These are phyloP conservation scores for Oxytorus armatus DNA, from an alignment of 2,888 invertebrate genomes.

Conservation along the genomic window DNA sequence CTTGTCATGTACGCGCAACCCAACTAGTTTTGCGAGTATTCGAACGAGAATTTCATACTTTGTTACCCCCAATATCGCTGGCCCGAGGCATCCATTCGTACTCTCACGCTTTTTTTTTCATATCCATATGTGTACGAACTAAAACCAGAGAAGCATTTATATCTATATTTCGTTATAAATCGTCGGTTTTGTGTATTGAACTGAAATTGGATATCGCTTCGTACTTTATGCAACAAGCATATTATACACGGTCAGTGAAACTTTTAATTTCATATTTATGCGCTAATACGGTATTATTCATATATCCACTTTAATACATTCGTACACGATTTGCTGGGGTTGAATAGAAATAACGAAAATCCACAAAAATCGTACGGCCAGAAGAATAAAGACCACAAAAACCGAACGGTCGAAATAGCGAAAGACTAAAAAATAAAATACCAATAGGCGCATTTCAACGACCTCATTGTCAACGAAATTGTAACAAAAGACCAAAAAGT, in stretches of 20 bases:
- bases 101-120: neutral
- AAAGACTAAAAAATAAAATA: too few relatives aligned
- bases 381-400: too few relatives aligned
- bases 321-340: too few relatives aligned
- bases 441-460: too few relatives aligned
- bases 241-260: slow-evolving; percentile 3
- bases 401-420: too few relatives aligned
- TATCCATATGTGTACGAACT: slow-evolving; percentile 7
- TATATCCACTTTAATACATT: neutral
- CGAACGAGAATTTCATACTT: slow-evolving; percentile 54
- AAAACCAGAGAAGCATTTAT: slow-evolving; percentile 1
- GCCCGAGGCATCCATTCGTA: slow-evolving; percentile 44
- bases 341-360: too few relatives aligned
- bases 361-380: too few relatives aligned
- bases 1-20: slow-evolving; percentile 23
- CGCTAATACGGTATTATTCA: neutral
- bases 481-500: too few relatives aligned
- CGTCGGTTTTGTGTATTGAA: neutral
- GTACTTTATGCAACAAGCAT: neutral
- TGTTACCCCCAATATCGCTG: slow-evolving; percentile 29
- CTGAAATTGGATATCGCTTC: neutral
- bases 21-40: slow-evolving; percentile 49
- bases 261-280: neutral
- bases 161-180: too few relatives aligned
- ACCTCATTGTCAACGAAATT: too few relatives aligned